phyloP scores from a whole-genome alignment of 2,113 vertebrate species.

The Pelvicachromis taeniatus region DNA sequence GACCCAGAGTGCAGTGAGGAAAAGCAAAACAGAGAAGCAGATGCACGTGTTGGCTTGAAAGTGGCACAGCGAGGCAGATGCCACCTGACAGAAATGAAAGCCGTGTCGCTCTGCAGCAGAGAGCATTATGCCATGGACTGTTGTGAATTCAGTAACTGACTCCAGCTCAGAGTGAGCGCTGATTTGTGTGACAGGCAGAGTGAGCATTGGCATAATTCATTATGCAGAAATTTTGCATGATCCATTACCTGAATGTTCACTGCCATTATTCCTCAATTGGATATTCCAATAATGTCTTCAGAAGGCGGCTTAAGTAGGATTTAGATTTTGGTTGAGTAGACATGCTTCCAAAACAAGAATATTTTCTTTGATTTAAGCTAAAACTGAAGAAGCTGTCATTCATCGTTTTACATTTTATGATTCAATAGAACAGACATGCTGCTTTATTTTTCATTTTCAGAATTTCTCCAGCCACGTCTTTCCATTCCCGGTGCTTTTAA shows the following conservation, averaged over 20 bases:
- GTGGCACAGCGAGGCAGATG: constrained; percentile 3
- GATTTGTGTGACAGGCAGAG: not conserved
- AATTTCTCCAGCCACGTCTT: not conserved
- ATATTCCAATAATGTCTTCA: not conserved
- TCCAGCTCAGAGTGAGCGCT: not conserved
- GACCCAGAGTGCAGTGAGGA: not conserved
- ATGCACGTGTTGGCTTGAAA: not conserved
- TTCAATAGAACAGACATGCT: not conserved
- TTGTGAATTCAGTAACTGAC: not conserved
- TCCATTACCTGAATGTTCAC: not conserved
- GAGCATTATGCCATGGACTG: not conserved
- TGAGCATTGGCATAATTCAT: not conserved
- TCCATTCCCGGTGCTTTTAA: not conserved
- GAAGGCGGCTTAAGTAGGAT: not conserved
- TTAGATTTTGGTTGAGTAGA: not conserved
- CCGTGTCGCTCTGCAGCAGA: not conserved
- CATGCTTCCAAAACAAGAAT: not conserved
- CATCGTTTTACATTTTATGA: not conserved
- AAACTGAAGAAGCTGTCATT: not conserved
- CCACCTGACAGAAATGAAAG: constrained; percentile 6
- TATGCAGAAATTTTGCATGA: not conserved
- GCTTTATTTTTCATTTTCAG: not conserved
- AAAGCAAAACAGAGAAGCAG: not conserved
- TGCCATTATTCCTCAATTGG: not conserved
- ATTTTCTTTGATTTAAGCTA: not conserved